Evolutionary conservation across 2,113 vertebrate genomes (phyloP).

Genomic region (Formicarius rufipectus): DNA sequence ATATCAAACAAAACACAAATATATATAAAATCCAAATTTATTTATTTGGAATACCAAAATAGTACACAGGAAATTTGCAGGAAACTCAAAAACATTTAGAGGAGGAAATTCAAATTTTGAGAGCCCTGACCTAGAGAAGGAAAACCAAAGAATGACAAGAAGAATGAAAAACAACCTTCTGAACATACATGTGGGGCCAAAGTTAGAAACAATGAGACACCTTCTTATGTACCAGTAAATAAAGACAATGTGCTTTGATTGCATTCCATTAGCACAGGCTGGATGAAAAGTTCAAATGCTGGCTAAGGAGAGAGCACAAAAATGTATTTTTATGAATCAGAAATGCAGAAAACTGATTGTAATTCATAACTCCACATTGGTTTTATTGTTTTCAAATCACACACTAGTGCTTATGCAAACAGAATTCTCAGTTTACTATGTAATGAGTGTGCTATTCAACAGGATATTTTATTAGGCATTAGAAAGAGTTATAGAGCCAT

Average conservation of each 20-base stretch:
- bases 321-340: constrained; percentile 22
- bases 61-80: neutral
- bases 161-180: neutral
- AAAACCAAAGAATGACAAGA: neutral
- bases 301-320: neutral
- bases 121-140: neutral
- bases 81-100: neutral
- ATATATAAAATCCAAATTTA: neutral
- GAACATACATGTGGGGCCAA: neutral
- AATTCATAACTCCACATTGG: constrained; percentile 25
- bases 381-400: constrained; percentile 38
- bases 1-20: neutral
- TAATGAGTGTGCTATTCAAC: neutral
- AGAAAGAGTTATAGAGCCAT: constrained; percentile 1
- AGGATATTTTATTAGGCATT: constrained; percentile 21
- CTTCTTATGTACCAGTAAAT: neutral
- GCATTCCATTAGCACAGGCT: neutral
- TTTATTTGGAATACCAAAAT: neutral
- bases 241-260: neutral
- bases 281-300: constrained; percentile 2
- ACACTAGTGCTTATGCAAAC: neutral
- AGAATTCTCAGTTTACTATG: constrained; percentile 18
- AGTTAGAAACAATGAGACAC: neutral
- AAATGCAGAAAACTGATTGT: constrained; percentile 6
- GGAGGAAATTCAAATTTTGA: neutral